Evolutionary conservation across 2,888 invertebrate species (phyloP), one percentile per base, ranked within the genome.

Genomic region (Amblyjoppa proteus): DNA sequence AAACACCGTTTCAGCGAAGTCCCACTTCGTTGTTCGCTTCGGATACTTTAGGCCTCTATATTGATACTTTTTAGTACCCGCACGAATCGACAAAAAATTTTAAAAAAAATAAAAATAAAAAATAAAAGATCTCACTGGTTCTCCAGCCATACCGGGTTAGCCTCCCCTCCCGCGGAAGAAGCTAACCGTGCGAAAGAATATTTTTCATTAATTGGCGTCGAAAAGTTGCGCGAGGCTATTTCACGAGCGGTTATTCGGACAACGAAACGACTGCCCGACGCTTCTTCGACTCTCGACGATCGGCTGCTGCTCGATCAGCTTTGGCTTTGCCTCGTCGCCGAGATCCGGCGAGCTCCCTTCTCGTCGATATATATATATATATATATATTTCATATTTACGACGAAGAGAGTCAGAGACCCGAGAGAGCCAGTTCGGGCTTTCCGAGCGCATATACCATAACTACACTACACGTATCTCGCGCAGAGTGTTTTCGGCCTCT

Each of bases 381-480:
- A 93, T 85, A 88, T 85, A 88, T 94, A 94, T 93, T 94, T 94
- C 92, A 94, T 93, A 93, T 93, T 94, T 93, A 94, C 92, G 93
- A 94, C 90, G 93, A 85, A 68, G 75, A 85, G 79, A 82, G 66
- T 25, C 58, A 3, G 58, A 49, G 45, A 16, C 7, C 20, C 64
- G 75, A 76, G 82, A 74, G 74, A 78, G 91, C 91, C 91, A 89
- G 90, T 89, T 88, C 88, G 75, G 74, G 73, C 80, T 49, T 69
- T 58, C 3, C 25, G 58, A 80, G 70, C 66, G 56, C 75, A 51
- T 45, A 41, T 64, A 83, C 74, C 56, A 56, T 34, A 61, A 53
- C n/a, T 31, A 74, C 64, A 61, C 41, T 11, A 11, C 25, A 78
- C 56, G 53, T 71, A 34, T 79, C 51, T 70, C 53, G 77, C 66